These are phyloP conservation scores for Parauchenoglanis ngamensis DNA, from an alignment of 2,797 vertebrate species.

Conservation along the genomic window DNA sequence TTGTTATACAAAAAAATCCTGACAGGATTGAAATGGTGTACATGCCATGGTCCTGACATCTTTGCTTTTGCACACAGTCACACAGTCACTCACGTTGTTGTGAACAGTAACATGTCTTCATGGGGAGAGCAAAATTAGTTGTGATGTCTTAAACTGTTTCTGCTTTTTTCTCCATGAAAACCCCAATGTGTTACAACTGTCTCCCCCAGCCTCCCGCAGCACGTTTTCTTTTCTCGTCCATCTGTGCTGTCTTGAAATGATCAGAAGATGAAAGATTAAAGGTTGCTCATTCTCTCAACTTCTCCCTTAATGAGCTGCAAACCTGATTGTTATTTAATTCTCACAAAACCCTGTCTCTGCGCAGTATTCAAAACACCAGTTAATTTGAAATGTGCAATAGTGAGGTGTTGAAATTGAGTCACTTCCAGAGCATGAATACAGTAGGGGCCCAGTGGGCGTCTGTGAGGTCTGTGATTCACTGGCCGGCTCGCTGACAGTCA, in stretches of 20 bases:
- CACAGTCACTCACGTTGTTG: not conserved
- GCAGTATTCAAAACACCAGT: slow-evolving; percentile 42
- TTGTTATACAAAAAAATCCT: not conserved
- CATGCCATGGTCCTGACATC: not conserved
- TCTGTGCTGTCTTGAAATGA: slow-evolving; percentile 37
- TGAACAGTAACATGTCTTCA: not conserved
- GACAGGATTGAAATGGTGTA: not conserved
- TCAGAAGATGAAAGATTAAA: slow-evolving; percentile 38
- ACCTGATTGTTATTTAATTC: slow-evolving; percentile 46
- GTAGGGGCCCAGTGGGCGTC: slow-evolving; percentile 43
- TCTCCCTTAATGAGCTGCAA: slow-evolving; percentile 31
- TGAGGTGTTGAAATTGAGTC: slow-evolving; percentile 47
- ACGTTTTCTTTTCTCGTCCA: slow-evolving; percentile 44
- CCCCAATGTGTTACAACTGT: slow-evolving; percentile 22
- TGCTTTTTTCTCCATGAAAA: not conserved
- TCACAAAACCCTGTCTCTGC: slow-evolving; percentile 34
- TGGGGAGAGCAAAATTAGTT: slow-evolving; percentile 1
- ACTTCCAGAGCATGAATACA: slow-evolving; percentile 46
- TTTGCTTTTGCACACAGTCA: not conserved
- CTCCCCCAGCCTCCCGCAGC: slow-evolving; percentile 51
- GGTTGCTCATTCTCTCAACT: slow-evolving; percentile 6
- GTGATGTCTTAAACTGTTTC: slow-evolving; percentile 40
- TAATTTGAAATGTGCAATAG: slow-evolving; percentile 51
- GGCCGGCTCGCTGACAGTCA: slow-evolving; percentile 43
- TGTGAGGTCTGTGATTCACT: slow-evolving; percentile 47